Evolutionary conservation across 2,113 vertebrate species (phyloP).

Genomic region (Phalacrocorax carbo): DNA sequence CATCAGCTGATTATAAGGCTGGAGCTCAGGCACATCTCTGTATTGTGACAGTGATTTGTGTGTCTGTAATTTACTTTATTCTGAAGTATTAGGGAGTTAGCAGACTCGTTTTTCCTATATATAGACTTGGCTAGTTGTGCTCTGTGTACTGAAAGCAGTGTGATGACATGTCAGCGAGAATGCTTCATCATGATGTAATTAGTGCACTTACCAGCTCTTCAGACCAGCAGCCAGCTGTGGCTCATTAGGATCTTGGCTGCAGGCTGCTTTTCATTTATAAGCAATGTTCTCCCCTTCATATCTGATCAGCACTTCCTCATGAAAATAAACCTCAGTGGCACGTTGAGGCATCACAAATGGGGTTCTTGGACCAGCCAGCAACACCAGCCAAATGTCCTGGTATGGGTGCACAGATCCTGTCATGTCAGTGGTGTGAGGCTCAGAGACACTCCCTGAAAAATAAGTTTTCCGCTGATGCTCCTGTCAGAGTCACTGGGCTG

Average conservation of each 20-base stretch:
- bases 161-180: background rate
- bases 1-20: background rate
- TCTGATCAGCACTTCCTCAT: background rate
- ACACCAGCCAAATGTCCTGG: background rate
- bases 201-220: background rate
- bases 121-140: background rate
- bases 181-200: slow-evolving; percentile 11
- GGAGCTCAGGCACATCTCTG: background rate
- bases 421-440: background rate
- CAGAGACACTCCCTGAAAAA: background rate
- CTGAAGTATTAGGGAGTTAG: background rate
- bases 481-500: background rate
- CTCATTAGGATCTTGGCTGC: slow-evolving; percentile 17
- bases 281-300: background rate
- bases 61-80: slow-evolving; percentile 9
- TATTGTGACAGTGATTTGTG: background rate
- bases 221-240: slow-evolving; percentile 46
- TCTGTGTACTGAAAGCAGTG: background rate
- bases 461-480: background rate
- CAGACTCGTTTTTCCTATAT: background rate
- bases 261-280: slow-evolving; percentile 22
- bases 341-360: background rate
- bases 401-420: background rate
- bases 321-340: background rate
- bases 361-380: background rate